phyloP scores from a whole-genome alignment of 2,888 invertebrate species.

The Dasysyrphus tricinctus region DNA sequence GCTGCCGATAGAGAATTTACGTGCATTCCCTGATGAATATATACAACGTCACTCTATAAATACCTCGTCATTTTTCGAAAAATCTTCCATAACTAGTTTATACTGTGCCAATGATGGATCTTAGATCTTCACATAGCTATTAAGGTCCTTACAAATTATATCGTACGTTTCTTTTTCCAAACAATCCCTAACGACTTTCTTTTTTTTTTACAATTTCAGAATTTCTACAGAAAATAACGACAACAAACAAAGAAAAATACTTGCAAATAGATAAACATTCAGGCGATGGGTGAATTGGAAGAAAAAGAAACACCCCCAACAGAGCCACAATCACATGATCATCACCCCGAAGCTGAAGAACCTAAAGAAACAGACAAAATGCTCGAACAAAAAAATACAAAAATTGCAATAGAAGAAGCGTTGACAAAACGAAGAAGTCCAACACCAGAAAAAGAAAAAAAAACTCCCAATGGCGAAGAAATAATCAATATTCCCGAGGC shows the following conservation, averaged over 20 bases:
- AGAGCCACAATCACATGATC: slow-evolving; percentile 78
- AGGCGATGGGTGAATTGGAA: slow-evolving; percentile 82
- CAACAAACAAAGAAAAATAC: slow-evolving; percentile 16
- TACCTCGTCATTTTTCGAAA: slow-evolving; percentile 20
- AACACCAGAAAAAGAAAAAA: slow-evolving; percentile 79
- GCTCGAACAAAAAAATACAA: slow-evolving; percentile 78
- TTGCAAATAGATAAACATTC: slow-evolving; percentile 36
- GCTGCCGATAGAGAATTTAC: not conserved
- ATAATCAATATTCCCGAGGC: slow-evolving; percentile 81
- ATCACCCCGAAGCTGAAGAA: slow-evolving; percentile 81
- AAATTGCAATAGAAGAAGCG: slow-evolving; percentile 61
- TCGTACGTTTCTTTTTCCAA: not conserved
- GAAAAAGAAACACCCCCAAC: slow-evolving; percentile 83
- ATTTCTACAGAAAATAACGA: slow-evolving; percentile 21
- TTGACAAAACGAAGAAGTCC: slow-evolving; percentile 78
- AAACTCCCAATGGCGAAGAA: slow-evolving; percentile 79
- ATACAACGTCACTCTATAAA: slow-evolving; percentile 49
- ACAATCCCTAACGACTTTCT: slow-evolving; percentile 27
- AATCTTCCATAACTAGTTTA: slow-evolving; percentile 78
- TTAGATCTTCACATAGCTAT: slow-evolving; percentile 76
- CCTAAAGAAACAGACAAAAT: slow-evolving; percentile 84
- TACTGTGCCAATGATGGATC: slow-evolving; percentile 80
- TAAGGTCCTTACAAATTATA: slow-evolving; percentile 38
- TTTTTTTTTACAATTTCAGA: slow-evolving; percentile 36
- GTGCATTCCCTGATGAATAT: not conserved